Percentiles rank a stretch among this genome's conserved stretches.
Evolutionary conservation across 2,797 vertebrate genomes (phyloP).

Genomic region (Muscicapa striata): DNA sequence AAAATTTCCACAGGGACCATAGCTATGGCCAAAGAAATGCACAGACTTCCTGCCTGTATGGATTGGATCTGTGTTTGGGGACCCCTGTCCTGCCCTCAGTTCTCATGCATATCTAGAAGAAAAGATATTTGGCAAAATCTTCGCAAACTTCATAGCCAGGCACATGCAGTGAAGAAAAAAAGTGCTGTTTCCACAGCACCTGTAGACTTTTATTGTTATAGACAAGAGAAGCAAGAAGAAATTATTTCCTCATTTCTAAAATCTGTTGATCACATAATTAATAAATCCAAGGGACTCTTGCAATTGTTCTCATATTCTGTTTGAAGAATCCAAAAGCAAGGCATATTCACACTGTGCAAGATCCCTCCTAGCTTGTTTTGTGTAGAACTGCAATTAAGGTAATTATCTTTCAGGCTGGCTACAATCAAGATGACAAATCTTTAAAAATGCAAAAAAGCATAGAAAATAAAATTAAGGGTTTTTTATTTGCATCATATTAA

Average conservation of each 20-base stretch:
- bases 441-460: not conserved
- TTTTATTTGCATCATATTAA: not conserved
- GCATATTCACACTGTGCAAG: not conserved
- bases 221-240: not conserved
- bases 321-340: not conserved
- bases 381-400: not conserved
- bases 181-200: not conserved
- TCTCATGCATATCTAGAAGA: not conserved
- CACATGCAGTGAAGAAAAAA: not conserved
- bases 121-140: not conserved
- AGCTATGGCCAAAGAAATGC: rapidly evolving
- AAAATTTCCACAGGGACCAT: not conserved
- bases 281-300: not conserved
- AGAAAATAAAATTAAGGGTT: not conserved
- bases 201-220: not conserved
- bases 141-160: not conserved
- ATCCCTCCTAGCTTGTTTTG: not conserved
- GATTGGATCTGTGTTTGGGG: not conserved
- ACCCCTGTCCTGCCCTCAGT: not conserved
- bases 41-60: not conserved
- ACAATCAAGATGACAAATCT: not conserved
- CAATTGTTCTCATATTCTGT: not conserved
- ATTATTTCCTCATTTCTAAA: not conserved
- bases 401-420: not conserved
- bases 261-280: not conserved